Evolutionary conservation across 2,113 vertebrate species (phyloP).

Genomic region (Hyla sarda): DNA sequence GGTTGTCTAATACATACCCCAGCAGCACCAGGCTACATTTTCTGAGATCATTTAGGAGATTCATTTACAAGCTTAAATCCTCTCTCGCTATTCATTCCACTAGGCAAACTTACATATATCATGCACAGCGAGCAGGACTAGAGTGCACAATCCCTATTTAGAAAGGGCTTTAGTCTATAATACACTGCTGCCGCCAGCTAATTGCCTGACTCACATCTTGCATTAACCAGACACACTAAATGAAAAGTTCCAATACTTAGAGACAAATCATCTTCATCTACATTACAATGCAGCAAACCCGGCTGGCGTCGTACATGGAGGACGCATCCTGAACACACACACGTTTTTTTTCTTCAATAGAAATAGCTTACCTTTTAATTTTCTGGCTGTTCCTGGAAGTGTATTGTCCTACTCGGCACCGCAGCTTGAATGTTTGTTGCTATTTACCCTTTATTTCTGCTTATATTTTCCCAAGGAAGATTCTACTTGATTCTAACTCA

Average conservation of each 20-base stretch:
- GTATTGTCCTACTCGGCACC: constrained; percentile 68
- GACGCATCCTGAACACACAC: constrained; percentile 15
- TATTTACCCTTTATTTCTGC: constrained; percentile 64
- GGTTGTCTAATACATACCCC: background rate
- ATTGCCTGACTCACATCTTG: constrained; percentile 23
- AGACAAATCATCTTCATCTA: constrained; percentile 51
- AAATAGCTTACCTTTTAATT: constrained; percentile 74
- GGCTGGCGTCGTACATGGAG: constrained; percentile 26
- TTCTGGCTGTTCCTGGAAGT: constrained; percentile 66
- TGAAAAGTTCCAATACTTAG: constrained; percentile 64
- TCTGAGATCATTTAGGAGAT: constrained; percentile 1
- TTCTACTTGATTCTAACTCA: constrained; percentile 77
- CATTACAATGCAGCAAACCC: constrained; percentile 58
- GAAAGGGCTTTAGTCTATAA: constrained; percentile 13
- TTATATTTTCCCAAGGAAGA: constrained; percentile 68
- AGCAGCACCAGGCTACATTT: constrained; percentile 1
- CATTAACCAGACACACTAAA: constrained; percentile 42
- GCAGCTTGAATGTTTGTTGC: constrained; percentile 62
- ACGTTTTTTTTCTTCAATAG: background rate
- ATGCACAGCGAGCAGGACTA: background rate
- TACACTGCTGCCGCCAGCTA: constrained; percentile 16
- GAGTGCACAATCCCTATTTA: constrained; percentile 29
- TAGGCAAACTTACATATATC: constrained; percentile 36
- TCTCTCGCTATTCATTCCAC: background rate
- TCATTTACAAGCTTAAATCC: background rate